Evolutionary conservation across 2,797 vertebrate genomes (phyloP), one percentile per base, ranked within the genome.

Genomic region (Micrastur ruficollis): DNA sequence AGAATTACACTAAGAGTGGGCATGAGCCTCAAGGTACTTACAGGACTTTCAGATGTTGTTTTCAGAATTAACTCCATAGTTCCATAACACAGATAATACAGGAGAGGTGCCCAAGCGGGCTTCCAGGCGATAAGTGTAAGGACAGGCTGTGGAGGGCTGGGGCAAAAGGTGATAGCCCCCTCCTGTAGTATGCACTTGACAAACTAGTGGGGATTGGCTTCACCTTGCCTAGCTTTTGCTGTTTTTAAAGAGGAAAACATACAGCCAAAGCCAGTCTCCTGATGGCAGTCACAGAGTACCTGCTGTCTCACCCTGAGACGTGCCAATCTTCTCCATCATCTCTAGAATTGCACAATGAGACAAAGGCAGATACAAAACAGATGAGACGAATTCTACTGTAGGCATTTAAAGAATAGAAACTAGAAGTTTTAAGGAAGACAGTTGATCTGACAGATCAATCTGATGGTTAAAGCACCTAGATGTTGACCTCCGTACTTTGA

Each of bases 41-140:
- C 10, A 91, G 93, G 56, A 46, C 81, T 94, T 95, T 78, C 32
- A 92, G 82, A 66, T 81, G 49, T 26, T 96, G 38, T 86, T 93
- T 81, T 74, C 65, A 52, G 86, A 62, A 79, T 91, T 87, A 85
- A 87, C 32, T 74, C 84, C 5, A 1, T 50, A 53, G 17, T 74
- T 92, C 49, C 32, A 21, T 53, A 44, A 23, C 15, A 19, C 14
- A 78, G 32, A 20, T 71, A 40, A 32, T 26, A 7, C 3, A 46
- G 42, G 29, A 73, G 58, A 85, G 29, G 27, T 75, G 20, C 55
- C 31, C 1, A 4, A 34, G n/a, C 18, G 11, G 29, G 14, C n/a
- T 91, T 91, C 29, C 44, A 36, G 52, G 55, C 44, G 0, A 0
- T 6, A 23, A 72, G 5, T 46, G 8, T 59, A 61, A 65, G 52